phyloP scores from a whole-genome alignment of 2,113 vertebrate species.

The Rissa tridactyla region DNA sequence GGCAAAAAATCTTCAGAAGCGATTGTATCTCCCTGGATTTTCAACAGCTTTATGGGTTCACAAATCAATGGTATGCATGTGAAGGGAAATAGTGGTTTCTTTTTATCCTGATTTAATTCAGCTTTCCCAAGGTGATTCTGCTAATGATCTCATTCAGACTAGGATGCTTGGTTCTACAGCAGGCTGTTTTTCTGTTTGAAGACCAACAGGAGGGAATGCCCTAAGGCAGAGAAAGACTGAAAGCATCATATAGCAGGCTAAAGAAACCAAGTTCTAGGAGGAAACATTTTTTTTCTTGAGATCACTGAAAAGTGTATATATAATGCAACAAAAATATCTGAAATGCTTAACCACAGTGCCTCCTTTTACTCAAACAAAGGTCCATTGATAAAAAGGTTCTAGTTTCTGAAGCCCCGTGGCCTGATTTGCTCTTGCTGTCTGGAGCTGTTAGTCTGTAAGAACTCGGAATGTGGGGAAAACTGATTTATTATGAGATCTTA shows the following conservation, averaged over 20 bases:
- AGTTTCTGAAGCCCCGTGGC: neutral
- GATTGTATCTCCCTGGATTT: neutral
- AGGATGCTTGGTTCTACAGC: neutral
- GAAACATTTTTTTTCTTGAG: neutral
- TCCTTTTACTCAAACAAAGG: neutral
- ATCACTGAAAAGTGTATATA: neutral
- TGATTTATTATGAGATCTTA: neutral
- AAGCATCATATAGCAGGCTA: neutral
- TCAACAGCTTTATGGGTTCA: neutral
- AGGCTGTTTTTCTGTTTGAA: neutral
- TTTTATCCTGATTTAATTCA: neutral
- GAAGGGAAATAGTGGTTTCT: neutral
- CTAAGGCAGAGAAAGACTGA: neutral
- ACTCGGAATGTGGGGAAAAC: neutral
- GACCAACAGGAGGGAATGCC: neutral
- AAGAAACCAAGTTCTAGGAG: neutral
- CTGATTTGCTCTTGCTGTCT: neutral
- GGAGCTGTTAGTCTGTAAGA: neutral
- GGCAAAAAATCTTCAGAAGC: neutral
- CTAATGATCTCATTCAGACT: neutral
- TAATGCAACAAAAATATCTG: neutral
- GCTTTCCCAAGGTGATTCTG: neutral
- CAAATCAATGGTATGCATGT: neutral
- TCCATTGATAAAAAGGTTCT: neutral
- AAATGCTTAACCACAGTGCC: neutral